Conservation (phyloP, 2,888 invertebrate species). For the Thymelicus sylvestris region DNA sequence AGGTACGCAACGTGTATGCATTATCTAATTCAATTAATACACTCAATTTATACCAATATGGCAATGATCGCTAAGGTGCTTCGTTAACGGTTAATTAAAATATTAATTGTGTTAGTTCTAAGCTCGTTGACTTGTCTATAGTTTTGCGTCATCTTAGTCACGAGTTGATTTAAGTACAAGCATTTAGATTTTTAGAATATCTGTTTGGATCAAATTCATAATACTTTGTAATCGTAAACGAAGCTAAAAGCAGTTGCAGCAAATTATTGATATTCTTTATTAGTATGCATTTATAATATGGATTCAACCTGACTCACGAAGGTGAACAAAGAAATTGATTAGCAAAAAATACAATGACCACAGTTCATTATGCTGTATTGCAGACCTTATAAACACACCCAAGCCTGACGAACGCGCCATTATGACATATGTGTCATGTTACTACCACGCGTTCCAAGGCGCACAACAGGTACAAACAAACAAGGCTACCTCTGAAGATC, state of each 20-base stretch:
- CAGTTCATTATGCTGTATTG: slow-evolving; percentile 55
- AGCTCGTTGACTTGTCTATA: too few species aligned
- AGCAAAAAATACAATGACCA: slow-evolving; percentile 37
- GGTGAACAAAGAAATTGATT: slow-evolving; percentile 30
- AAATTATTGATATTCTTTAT: background rate
- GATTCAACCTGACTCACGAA: slow-evolving; percentile 7
- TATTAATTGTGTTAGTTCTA: background rate
- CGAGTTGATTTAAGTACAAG: background rate
- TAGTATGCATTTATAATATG: background rate
- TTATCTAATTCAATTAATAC: background rate
- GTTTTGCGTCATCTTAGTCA: background rate
- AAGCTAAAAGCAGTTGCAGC: background rate
- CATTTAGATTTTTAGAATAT: background rate
- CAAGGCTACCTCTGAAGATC: slow-evolving; percentile 66
- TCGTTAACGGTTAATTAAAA: background rate
- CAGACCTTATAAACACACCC: slow-evolving; percentile 99
- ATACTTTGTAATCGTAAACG: background rate
- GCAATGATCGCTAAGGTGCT: background rate
- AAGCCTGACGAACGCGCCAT: slow-evolving; percentile 99
- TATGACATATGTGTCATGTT: slow-evolving; percentile 99
- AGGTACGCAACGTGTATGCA: background rate
- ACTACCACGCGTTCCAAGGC: slow-evolving; percentile 99
- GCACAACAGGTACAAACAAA: slow-evolving; percentile 94
- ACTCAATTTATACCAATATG: background rate
- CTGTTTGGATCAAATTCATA: background rate